These are phyloP conservation scores for Microtus agrestis DNA, from an alignment of 2,797 vertebrate species.

Conservation along the genomic window DNA sequence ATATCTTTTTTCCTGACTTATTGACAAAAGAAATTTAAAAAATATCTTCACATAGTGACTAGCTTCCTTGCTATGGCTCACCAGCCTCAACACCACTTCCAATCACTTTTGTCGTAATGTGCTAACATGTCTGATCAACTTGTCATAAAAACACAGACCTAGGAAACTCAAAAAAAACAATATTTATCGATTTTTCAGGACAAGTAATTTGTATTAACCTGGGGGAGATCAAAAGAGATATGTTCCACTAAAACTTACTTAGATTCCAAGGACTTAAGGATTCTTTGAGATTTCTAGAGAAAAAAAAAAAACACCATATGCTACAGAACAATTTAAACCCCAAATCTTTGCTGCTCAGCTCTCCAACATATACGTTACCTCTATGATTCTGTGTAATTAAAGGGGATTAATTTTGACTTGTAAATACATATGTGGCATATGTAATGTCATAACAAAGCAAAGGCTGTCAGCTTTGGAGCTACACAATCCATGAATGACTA, in stretches of 20 bases:
- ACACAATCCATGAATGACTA: not conserved
- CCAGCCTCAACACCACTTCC: not conserved
- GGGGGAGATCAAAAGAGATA: slow-evolving; percentile 71
- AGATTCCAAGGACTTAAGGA: slow-evolving; percentile 19
- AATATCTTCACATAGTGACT: not conserved
- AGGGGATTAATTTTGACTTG: not conserved
- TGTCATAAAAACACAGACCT: slow-evolving; percentile 24
- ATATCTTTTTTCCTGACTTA: slow-evolving; percentile 46
- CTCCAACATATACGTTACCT: not conserved
- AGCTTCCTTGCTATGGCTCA: slow-evolving; percentile 52
- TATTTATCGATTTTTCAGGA: slow-evolving; percentile 70
- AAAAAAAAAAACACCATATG: slow-evolving; percentile 20
- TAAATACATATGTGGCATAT: not conserved
- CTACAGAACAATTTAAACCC: not conserved
- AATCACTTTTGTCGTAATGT: slow-evolving; percentile 48
- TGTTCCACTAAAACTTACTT: slow-evolving; percentile 61
- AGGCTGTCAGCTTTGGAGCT: not conserved
- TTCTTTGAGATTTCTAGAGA: slow-evolving; percentile 43
- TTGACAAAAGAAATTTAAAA: not conserved
- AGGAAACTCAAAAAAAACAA: slow-evolving; percentile 41
- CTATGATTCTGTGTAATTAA: not conserved
- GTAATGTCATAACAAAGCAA: not conserved
- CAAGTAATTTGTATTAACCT: slow-evolving; percentile 58
- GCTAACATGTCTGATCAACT: slow-evolving; percentile 60
- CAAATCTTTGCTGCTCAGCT: not conserved